These are phyloP conservation scores for Prietella phreatophila DNA, from an alignment of 2,113 vertebrate genomes.

Conservation along the genomic window DNA sequence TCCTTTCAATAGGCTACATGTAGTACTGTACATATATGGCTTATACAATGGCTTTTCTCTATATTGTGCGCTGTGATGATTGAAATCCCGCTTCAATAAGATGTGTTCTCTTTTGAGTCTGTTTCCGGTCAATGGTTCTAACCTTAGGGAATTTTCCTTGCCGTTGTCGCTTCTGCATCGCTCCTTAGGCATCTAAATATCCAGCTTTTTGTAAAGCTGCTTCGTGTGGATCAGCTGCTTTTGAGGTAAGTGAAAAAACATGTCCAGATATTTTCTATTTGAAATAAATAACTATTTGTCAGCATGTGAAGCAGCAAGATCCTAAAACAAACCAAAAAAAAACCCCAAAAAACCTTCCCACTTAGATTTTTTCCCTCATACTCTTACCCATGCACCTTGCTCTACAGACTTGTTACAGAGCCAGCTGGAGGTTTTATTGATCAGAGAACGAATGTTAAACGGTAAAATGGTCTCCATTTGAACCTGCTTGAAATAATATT, in stretches of 20 bases:
- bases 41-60: neutral
- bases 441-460: constrained; percentile 5
- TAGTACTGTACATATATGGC: neutral
- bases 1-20: neutral
- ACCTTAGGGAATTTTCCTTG: neutral
- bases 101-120: neutral
- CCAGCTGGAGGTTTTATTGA: constrained; percentile 20
- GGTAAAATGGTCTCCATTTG: neutral
- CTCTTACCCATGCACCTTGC: neutral
- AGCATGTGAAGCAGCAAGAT: neutral
- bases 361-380: neutral
- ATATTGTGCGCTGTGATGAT: neutral
- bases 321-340: neutral
- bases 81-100: neutral
- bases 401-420: neutral
- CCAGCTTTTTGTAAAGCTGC: neutral
- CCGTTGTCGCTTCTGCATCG: neutral
- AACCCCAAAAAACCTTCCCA: neutral
- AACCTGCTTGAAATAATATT: constrained; percentile 12
- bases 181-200: neutral
- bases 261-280: neutral
- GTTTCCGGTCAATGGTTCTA: neutral
- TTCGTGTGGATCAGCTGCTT: neutral
- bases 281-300: neutral
- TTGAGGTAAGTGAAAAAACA: neutral